Percentiles rank a stretch among this genome's conserved stretches.
phyloP scores from a whole-genome alignment of 2,113 vertebrate species.

The Suncus etruscus region DNA sequence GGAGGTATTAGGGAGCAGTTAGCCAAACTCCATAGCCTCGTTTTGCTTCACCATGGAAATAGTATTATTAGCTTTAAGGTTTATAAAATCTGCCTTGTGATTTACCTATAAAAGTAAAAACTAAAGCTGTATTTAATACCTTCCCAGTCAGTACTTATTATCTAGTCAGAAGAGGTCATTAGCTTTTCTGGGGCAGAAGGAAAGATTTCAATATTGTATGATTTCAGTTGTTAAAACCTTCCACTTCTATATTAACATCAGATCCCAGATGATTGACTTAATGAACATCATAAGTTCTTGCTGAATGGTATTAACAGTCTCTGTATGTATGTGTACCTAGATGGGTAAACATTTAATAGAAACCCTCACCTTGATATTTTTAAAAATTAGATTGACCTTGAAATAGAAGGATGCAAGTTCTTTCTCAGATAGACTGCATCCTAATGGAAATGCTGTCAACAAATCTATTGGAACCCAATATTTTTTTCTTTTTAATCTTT shows the following conservation, averaged over 20 bases:
- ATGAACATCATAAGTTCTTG: constrained; percentile 12
- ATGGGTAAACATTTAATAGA: constrained; percentile 46
- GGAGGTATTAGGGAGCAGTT: too few species aligned
- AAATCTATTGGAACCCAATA: neutral
- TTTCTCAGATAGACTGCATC: constrained; percentile 29
- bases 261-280: neutral
- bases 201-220: neutral
- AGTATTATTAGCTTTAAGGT: constrained; percentile 17
- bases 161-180: neutral
- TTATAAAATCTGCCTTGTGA: neutral
- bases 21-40: neutral
- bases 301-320: neutral
- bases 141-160: neutral
- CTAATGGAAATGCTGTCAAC: constrained; percentile 42
- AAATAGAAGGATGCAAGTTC: neutral
- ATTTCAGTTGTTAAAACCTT: neutral
- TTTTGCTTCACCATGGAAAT: neutral
- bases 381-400: constrained; percentile 32
- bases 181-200: constrained; percentile 3
- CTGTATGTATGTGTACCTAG: neutral
- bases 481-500: constrained; percentile 44
- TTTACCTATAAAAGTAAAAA: neutral
- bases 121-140: neutral
- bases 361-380: constrained; percentile 21
- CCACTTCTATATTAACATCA: neutral